These are phyloP conservation scores for Tiliacea aurago DNA, from an alignment of 2,888 invertebrate genomes.

Conservation along the genomic window DNA sequence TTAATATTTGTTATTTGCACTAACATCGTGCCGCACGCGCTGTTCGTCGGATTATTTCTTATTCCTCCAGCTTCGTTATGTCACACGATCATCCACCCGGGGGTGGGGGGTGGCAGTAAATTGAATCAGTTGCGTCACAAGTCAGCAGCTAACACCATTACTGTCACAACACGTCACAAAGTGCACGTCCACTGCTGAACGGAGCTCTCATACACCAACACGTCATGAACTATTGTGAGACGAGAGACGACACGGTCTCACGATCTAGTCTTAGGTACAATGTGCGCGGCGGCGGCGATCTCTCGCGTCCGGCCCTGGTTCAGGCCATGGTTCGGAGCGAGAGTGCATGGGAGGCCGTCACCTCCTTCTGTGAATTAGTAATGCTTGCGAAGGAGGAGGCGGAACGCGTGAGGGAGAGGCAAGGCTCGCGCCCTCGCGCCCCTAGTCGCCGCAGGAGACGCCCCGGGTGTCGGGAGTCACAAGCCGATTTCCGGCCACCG, in stretches of 20 bases:
- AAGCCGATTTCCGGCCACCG: no score
- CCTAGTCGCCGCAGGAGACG: no score
- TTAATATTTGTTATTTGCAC: constrained; percentile 35
- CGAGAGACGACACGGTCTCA: no score
- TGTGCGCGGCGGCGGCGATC: no score
- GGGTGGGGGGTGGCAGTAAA: neutral
- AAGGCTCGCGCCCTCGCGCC: no score
- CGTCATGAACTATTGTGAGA: neutral
- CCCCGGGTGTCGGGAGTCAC: no score
- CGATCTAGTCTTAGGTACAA: neutral
- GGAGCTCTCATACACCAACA: neutral
- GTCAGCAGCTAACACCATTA: constrained; percentile 21
- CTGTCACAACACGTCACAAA: constrained; percentile 1
- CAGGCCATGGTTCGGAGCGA: no score
- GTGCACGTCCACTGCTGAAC: neutral
- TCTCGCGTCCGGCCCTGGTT: no score
- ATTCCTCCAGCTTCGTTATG: constrained; percentile 22
- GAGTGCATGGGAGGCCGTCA: no score
- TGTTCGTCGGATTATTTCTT: constrained; percentile 41
- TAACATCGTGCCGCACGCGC: constrained; percentile 22
- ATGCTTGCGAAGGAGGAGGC: no score
- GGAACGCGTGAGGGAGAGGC: no score
- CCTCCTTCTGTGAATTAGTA: no score
- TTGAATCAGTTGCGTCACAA: constrained; percentile 15
- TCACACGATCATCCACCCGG: neutral